Base-by-base conservation (phyloP, 2,113 vertebrate species). In the Arizona elegans region DNA sequence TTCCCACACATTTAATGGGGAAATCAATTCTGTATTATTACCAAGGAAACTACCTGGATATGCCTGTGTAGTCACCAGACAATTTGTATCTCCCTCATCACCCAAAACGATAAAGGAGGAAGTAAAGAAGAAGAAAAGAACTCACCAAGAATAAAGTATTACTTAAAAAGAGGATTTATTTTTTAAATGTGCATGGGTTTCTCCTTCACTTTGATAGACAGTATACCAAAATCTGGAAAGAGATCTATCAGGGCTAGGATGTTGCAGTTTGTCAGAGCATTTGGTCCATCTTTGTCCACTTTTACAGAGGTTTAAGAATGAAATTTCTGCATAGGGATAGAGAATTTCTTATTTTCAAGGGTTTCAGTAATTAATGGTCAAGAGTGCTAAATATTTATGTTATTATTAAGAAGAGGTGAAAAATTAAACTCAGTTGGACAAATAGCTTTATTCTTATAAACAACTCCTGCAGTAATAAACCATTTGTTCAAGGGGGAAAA, bases 381-480 rank as follows among this genome's bases (percentile, higher is more conserved):
- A 70, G n/a, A 88, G 5, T 54, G 62, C 4, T 89, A 38, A 75
- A 56, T 81, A 89, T 89, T 89, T 89, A 54, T 75, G 29, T 11
- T 43, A 59, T 62, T 87, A 62, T 19, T 47, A 91, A 81, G 15
- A 91, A 56, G 13, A 26, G 33, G 55, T 81, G 87, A 56, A n/a
- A 55, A 81, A 47, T 70, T 13, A 92, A 75, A 62, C 23, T 23
- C 58, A 89, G 33, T 81, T 89, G 70, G 50, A 75, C 50, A 43
- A 75, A 81, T 62, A 89, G 8, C 29, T 92, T 92, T 43, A 75
- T 89, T 53, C 33, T 56, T 89, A 17, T 95, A 93, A 96, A 94
- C 95, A 53, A 91, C 95, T 96, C 96, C 93, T 95, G 93, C 90
- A 95, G 87, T 90, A 95, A 93, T 95, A 96, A 96, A 93, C 94